Percentiles rank a stretch among this genome's conserved stretches.
Conservation (phyloP, 2,797 vertebrate genomes). For the Thunnus albacares region DNA sequence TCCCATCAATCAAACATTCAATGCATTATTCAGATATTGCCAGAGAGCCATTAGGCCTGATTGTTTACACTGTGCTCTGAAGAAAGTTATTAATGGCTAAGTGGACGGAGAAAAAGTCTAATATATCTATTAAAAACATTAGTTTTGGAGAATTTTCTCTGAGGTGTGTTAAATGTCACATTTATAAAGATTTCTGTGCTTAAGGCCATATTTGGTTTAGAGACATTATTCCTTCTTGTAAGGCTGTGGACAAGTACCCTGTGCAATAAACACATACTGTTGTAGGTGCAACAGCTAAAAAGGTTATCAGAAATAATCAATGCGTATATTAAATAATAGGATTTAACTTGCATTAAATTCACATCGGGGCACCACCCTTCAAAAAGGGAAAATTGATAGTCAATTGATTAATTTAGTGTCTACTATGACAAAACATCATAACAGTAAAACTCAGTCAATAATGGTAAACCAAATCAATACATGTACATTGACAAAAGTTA, state of each 20-base stretch:
- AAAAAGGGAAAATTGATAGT: no score
- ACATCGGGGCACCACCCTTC: no score
- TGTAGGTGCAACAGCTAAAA: no score
- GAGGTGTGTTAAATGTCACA: not conserved
- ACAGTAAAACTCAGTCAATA: no score
- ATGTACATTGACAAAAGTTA: no score
- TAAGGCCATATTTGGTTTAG: constrained; percentile 1
- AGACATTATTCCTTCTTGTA: not conserved
- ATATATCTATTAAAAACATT: not conserved
- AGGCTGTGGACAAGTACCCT: not conserved
- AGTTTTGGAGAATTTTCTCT: not conserved
- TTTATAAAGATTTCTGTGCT: constrained; percentile 20
- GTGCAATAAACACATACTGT: no score
- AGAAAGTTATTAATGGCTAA: constrained; percentile 4
- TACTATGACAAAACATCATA: no score
- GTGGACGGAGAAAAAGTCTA: not conserved
- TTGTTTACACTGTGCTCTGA: constrained; percentile 9
- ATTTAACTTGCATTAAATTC: no score
- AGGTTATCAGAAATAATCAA: no score
- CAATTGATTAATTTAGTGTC: no score
- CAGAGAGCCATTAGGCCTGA: constrained; percentile 9
- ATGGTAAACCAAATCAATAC: no score
- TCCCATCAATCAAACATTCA: constrained; percentile 58
- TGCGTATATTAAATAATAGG: no score
- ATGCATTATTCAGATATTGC: constrained; percentile 47